Evolutionary conservation across 1,140 invertebrate genomes (phyloP).

Genomic region (Drosophila santomea): DNA sequence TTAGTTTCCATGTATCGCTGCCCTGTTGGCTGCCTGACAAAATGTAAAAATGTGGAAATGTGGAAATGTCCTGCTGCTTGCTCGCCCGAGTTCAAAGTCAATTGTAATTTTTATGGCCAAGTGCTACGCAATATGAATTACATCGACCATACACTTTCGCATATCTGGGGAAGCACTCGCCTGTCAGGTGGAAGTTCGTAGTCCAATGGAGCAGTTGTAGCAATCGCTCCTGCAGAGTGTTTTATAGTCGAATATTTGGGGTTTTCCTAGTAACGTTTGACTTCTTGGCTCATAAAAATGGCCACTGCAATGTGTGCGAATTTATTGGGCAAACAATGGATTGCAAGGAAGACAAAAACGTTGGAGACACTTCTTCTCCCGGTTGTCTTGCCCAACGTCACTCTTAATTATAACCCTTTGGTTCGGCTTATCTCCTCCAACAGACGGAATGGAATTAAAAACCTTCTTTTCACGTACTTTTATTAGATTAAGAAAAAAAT

Average conservation of each 20-base stretch:
- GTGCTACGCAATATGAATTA: slow-evolving; percentile 70
- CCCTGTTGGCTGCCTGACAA: slow-evolving; percentile 74
- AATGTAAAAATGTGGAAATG: slow-evolving; percentile 67
- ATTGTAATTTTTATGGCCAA: slow-evolving; percentile 78
- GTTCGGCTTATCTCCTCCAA: slow-evolving; percentile 41
- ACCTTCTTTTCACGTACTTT: slow-evolving; percentile 57
- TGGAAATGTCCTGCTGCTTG: slow-evolving; percentile 70
- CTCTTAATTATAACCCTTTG: slow-evolving; percentile 42
- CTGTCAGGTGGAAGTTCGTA: slow-evolving; percentile 12
- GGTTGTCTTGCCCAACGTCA: slow-evolving; percentile 4
- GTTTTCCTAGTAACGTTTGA: slow-evolving; percentile 18
- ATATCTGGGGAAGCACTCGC: background rate
- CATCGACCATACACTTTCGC: slow-evolving; percentile 44
- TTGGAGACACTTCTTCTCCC: slow-evolving; percentile 1
- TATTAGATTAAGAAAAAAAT: slow-evolving; percentile 15
- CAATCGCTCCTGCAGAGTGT: slow-evolving; percentile 16
- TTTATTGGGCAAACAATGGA: slow-evolving; percentile 39
- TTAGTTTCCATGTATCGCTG: slow-evolving; percentile 69
- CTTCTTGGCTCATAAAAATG: slow-evolving; percentile 48
- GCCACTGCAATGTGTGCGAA: slow-evolving; percentile 42
- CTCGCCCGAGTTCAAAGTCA: slow-evolving; percentile 73
- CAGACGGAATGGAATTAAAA: slow-evolving; percentile 66
- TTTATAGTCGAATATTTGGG: slow-evolving; percentile 5
- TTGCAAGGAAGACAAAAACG: slow-evolving; percentile 1
- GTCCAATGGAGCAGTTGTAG: background rate